A percentile compares a stretch with the other conserved stretches of the same genome.
Evolutionary conservation across 2,888 invertebrate genomes (phyloP).

Genomic region (Ophioninae sp.): DNA sequence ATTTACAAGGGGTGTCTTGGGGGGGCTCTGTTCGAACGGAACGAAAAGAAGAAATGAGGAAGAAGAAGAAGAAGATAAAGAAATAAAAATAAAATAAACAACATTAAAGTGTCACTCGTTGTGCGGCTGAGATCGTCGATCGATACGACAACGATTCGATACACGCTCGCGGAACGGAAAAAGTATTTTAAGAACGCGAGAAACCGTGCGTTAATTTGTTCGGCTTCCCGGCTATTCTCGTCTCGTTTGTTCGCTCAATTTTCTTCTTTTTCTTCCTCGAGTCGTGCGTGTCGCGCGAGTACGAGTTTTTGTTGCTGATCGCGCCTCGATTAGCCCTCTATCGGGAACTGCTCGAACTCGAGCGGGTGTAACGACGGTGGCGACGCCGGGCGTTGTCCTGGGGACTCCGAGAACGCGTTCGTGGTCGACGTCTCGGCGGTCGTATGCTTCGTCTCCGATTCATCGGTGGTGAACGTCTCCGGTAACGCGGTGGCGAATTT

Average conservation of each 20-base stretch:
- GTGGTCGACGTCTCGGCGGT: slow-evolving; percentile 84
- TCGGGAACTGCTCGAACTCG: slow-evolving; percentile 89
- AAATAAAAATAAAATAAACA: background rate
- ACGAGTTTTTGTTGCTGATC: slow-evolving; percentile 3
- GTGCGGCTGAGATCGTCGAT: background rate
- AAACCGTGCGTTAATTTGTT: background rate
- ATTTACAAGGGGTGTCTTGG: background rate
- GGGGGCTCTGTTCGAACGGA: background rate
- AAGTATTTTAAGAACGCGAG: background rate
- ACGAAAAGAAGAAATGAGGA: background rate
- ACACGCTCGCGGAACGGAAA: background rate
- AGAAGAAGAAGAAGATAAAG: no score
- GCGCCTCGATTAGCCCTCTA: slow-evolving; percentile 72
- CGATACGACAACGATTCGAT: background rate
- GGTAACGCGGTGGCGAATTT: slow-evolving; percentile 80
- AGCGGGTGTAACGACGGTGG: slow-evolving; percentile 87
- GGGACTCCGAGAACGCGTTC: slow-evolving; percentile 83
- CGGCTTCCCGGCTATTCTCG: background rate
- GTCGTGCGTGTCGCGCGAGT: background rate
- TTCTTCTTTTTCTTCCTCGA: background rate
- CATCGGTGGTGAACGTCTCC: slow-evolving; percentile 80
- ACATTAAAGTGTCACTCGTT: background rate
- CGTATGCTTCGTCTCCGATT: slow-evolving; percentile 83
- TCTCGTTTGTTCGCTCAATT: background rate
- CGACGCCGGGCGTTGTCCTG: slow-evolving; percentile 82